Evolutionary conservation across 2,797 vertebrate genomes (phyloP).

Genomic region (Melanotaenia nigrans): DNA sequence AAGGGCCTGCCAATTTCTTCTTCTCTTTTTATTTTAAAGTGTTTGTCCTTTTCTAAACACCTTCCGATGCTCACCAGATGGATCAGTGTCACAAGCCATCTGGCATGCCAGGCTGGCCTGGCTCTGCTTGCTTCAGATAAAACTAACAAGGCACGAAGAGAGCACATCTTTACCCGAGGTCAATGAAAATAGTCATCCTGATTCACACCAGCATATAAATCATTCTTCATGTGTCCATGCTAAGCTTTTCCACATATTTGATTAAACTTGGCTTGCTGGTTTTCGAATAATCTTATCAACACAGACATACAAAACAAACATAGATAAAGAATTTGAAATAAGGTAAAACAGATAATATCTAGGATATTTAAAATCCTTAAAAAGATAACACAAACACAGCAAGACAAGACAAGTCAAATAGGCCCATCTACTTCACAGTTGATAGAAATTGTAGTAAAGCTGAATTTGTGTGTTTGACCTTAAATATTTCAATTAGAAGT

Average conservation of each 20-base stretch:
- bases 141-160: background rate
- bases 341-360: background rate
- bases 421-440: constrained; percentile 25
- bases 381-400: constrained; percentile 8
- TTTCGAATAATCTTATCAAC: background rate
- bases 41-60: background rate
- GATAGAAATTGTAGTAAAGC: constrained; percentile 20
- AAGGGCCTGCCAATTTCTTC: background rate
- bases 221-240: background rate
- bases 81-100: background rate
- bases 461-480: constrained; percentile 37
- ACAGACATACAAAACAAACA: background rate
- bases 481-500: constrained; percentile 16
- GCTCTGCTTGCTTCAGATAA: constrained; percentile 7
- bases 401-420: constrained; percentile 5
- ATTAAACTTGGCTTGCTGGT: background rate
- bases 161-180: background rate
- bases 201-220: background rate
- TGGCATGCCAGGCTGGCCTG: background rate
- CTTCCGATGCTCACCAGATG: background rate
- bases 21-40: background rate
- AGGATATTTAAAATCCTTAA: constrained; percentile 2
- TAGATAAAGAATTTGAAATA: background rate
- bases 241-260: background rate
- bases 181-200: background rate